These are phyloP conservation scores for Drosophila subpulchrella DNA, from an alignment of 1,140 invertebrate species.

Conservation along the genomic window DNA sequence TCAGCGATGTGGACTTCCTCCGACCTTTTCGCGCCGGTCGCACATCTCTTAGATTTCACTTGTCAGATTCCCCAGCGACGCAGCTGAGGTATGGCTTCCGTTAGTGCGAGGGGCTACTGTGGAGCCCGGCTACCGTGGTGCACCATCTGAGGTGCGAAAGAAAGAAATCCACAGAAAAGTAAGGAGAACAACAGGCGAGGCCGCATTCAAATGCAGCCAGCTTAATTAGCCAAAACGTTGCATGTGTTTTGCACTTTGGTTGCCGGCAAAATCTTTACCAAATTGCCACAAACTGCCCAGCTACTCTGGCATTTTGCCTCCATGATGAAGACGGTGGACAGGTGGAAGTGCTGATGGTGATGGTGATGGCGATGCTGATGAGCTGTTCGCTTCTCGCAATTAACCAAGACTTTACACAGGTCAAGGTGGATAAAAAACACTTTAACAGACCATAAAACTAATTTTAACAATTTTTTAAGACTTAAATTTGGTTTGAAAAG, in stretches of 20 bases:
- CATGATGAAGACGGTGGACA: constrained; percentile 19
- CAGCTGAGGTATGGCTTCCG: constrained; percentile 80
- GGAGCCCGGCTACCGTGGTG: constrained; percentile 31
- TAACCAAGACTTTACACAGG: constrained; percentile 26
- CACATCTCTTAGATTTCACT: constrained; percentile 75
- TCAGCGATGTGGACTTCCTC: constrained; percentile 69
- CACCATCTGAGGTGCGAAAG: constrained; percentile 3
- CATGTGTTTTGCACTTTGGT: constrained; percentile 77
- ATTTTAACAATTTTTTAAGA: too few species aligned
- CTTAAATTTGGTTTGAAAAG: too few species aligned
- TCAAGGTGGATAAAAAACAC: constrained; percentile 11
- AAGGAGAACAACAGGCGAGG: constrained; percentile 24
- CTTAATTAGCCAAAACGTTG: constrained; percentile 77
- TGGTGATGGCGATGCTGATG: constrained; percentile 23
- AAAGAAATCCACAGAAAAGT: constrained; percentile 1
- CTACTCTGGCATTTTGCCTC: constrained; percentile 7
- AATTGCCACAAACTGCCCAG: constrained; percentile 50
- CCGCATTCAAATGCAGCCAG: constrained; percentile 52
- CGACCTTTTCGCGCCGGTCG: constrained; percentile 40
- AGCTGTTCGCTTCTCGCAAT: constrained; percentile 35
- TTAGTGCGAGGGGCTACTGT: constrained; percentile 71
- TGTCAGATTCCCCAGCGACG: constrained; percentile 72
- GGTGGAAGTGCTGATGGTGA: constrained; percentile 14
- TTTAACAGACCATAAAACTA: background rate
- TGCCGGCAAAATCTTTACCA: constrained; percentile 45